Evolutionary conservation across 1,140 invertebrate genomes (phyloP), one percentile per base, ranked within the genome.

Genomic region (Augochlora pura): DNA sequence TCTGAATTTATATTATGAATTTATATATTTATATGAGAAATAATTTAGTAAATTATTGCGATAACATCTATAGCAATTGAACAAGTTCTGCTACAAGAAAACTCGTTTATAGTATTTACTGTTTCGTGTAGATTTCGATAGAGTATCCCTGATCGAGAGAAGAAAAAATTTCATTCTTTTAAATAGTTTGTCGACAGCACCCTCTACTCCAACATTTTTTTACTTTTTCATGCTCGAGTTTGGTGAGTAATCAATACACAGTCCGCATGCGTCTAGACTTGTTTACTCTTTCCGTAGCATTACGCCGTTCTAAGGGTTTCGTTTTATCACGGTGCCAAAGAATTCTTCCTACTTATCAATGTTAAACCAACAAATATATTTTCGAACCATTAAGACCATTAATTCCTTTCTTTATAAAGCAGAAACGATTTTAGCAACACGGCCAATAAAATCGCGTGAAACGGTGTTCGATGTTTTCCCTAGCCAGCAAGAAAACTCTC

Each of bases 231-330:
- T n/a, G 23, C 64, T 77, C 72, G 62, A 23, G 54, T 39, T 75
- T 46, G 52, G 57, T 27, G 46, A 69, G 65, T 83, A 85, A 87
- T 87, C 82, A 76, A 87, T 83, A 81, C 65, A 68, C 62, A 9
- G 60, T 62, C 67, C 71, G 72, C 75, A 79, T 85, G 77, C 68
- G 72, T 86, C 62, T 73, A 76, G 77, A 86, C 83, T 52, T 77
- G 83, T 85, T 85, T 79, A 85, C 73, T 60, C 73, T 69, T 38
- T 84, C 72, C 52, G 60, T 42, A 42, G 23, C 38, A 52, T 80
- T 84, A 73, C 75, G 42, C 66, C 67, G 62, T 59, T 82, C 18
- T 67, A 27, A 63, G 81, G 69, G 14, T 84, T 81, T 84, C 64
- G 64, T 63, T 63, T 38, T 38, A 3, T n/a, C 23, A 52, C 27